Evolutionary conservation across 2,888 invertebrate species (phyloP).

Genomic region (Belgica antarctica): DNA sequence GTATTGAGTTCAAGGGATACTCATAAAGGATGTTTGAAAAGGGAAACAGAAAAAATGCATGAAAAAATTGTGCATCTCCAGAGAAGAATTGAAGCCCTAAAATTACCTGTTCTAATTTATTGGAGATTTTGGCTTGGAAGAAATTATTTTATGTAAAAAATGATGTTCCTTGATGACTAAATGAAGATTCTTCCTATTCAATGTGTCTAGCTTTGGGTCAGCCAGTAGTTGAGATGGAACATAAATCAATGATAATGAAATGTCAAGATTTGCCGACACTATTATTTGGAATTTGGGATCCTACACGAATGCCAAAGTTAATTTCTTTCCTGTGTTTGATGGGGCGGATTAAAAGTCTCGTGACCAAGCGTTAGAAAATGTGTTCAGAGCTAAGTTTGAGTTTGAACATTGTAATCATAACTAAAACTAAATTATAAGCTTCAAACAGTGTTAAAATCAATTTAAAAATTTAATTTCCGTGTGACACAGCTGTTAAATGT

Average conservation of each 20-base stretch:
- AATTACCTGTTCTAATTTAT: conserved; percentile 43
- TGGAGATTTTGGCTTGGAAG: conserved; percentile 17
- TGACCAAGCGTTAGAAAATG: too few species aligned
- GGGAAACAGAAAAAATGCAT: conserved; percentile 38
- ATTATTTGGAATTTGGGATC: neutral
- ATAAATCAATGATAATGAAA: conserved; percentile 44
- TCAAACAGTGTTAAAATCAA: too few species aligned
- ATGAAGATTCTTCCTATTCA: conserved; percentile 34
- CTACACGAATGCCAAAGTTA: too few species aligned
- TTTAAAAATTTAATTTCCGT: too few species aligned
- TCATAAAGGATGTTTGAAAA: conserved; percentile 34
- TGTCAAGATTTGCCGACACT: conserved; percentile 28
- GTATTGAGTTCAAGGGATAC: conserved; percentile 33
- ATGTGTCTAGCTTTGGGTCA: conserved; percentile 37
- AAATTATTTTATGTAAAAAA: conserved; percentile 33
- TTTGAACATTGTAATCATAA: too few species aligned
- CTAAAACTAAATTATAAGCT: too few species aligned
- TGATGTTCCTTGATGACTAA: conserved; percentile 43
- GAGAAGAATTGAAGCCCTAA: neutral
- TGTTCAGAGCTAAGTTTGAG: too few species aligned
- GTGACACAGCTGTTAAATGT: too few species aligned
- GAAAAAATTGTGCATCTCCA: conserved; percentile 34
- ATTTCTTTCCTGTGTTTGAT: conserved; percentile 30
- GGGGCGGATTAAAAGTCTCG: neutral
- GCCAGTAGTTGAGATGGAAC: neutral